phyloP scores from a whole-genome alignment of 2,113 vertebrate genomes.

The Noturus placidus region DNA sequence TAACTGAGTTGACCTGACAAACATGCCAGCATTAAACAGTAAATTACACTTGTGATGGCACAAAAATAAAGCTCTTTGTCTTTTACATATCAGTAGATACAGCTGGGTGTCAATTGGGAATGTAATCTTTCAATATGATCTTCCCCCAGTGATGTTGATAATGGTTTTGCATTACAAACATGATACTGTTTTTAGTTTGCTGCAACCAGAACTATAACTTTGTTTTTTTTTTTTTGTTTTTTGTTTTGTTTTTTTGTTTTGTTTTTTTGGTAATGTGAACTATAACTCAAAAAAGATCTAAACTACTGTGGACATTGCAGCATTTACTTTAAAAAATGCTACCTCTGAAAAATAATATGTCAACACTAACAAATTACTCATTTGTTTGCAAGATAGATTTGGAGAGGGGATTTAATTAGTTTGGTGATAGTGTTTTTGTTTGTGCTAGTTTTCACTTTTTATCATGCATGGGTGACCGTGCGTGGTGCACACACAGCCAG shows the following conservation, averaged over 20 bases:
- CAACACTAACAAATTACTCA: conserved; percentile 43
- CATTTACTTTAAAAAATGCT: background rate
- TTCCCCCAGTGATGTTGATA: background rate
- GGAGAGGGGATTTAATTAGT: conserved; percentile 40
- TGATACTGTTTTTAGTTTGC: background rate
- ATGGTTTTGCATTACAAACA: background rate
- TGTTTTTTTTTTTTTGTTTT: too few species aligned
- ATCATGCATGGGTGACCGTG: conserved; percentile 60
- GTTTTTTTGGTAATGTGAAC: background rate
- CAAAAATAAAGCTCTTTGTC: background rate
- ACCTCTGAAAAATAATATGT: conserved; percentile 18
- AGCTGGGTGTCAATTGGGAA: background rate
- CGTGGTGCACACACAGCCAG: conserved; percentile 61
- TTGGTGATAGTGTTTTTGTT: conserved; percentile 41
- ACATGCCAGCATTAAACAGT: background rate
- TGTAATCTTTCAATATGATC: background rate
- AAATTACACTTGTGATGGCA: background rate
- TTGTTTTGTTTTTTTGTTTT: too few species aligned
- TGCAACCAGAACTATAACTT: background rate
- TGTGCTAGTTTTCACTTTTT: conserved; percentile 56
- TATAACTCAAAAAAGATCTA: background rate
- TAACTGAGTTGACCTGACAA: too few species aligned
- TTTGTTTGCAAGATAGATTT: conserved; percentile 43
- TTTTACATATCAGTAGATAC: background rate
- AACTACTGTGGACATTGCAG: background rate